phyloP scores from a whole-genome alignment of 2,888 invertebrate genomes.

The Hirtodrosophila alboralis region DNA sequence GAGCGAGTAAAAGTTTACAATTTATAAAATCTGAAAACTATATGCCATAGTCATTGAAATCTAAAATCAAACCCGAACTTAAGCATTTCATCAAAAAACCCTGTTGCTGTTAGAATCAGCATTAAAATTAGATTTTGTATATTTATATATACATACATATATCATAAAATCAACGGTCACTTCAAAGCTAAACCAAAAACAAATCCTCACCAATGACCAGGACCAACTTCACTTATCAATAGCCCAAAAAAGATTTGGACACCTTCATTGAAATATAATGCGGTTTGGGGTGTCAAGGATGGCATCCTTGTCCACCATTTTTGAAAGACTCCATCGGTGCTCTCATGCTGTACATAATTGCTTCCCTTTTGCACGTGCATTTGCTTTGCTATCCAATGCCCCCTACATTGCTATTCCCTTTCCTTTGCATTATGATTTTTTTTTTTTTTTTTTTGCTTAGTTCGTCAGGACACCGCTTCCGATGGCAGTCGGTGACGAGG shows the following conservation, averaged over 20 bases:
- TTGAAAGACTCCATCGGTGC: slow-evolving; percentile 1
- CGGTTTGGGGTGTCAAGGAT: not conserved
- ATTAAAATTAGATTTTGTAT: too few relatives aligned
- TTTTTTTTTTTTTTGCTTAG: slow-evolving; percentile 6
- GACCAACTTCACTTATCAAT: too few relatives aligned
- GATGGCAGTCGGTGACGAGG: slow-evolving; percentile 7
- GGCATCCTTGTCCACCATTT: slow-evolving; percentile 4
- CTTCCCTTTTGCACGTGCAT: slow-evolving; percentile 76
- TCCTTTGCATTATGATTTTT: slow-evolving; percentile 60
- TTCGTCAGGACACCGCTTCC: not conserved
- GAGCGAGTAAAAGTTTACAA: too few relatives aligned
- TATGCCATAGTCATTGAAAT: too few relatives aligned
- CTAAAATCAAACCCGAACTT: too few relatives aligned
- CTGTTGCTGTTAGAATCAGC: too few relatives aligned
- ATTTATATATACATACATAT: too few relatives aligned
- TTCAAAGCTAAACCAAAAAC: too few relatives aligned
- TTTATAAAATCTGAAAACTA: too few relatives aligned
- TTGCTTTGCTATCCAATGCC: slow-evolving; percentile 54
- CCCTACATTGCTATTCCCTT: slow-evolving; percentile 25
- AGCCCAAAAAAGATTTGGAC: not conserved
- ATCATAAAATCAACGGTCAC: too few relatives aligned
- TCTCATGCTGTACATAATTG: slow-evolving; percentile 73
- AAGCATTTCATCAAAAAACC: too few relatives aligned
- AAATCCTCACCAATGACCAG: not conserved
- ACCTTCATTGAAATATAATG: not conserved